Base-by-base conservation (phyloP, 2,888 invertebrate genomes). In the Scaptomyza parva region DNA sequence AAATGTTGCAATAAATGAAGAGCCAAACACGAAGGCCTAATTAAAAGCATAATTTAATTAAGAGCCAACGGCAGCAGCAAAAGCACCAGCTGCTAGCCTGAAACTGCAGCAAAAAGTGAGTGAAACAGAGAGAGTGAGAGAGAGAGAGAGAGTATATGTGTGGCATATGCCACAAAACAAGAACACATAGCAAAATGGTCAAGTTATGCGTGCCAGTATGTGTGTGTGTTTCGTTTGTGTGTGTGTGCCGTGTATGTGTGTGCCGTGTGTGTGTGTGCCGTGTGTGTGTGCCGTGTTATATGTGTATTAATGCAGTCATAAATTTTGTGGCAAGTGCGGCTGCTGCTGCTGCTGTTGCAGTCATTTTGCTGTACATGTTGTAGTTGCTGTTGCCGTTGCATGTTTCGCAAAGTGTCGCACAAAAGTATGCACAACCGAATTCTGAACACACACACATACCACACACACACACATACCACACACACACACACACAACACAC, bases 31-130 rank as follows among this genome's bases (percentile, higher is more conserved):
- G 71, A 70, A 69, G 74, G 70, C 70, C 84, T 82, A 82, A 82
- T 82, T 82, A 86, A 82, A 80, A 86, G 68, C 76, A 78, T 84
- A 84, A 82, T 86, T 84, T 81, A 82, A 82, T 82, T 82, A 82
- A 86, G 81, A 75, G 84, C 68, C 77, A 64, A 66, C 78, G 65
- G 12, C 28, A 12, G 69, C 78, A 67, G 33, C 26, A 12, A 66
- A 79, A 67, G 33, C 26, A 26, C 62, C 63, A 47, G 81, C 55
- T 54, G 73, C 41, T 39, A 55, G 57, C 62, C 69, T 69, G 45
- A 57, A 26, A 26, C 26, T 26, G 58, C 63, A 60, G 18, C 35
- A 55, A 35, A 43, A 41, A 26, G 26, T 8, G 26, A 60, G n/a
- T 6, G n/a, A 33, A 5, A 33, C 1, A 30, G 11, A 60, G 28